Evolutionary conservation across 2,797 vertebrate genomes (phyloP).

Genomic region (Urocyon cinereoargenteus): DNA sequence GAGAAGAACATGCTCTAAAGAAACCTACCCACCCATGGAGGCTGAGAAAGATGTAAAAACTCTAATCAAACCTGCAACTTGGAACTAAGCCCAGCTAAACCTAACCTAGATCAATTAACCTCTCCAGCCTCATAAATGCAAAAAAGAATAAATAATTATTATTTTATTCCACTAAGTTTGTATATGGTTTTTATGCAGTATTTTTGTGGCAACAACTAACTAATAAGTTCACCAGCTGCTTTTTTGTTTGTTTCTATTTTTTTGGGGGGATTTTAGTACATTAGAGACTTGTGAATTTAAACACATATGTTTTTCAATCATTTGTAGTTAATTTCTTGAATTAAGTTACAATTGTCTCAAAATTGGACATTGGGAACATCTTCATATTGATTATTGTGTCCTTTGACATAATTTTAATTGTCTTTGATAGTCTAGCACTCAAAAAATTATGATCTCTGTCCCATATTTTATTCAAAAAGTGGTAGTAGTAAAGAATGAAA

Average conservation of each 20-base stretch:
- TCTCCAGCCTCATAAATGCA: not conserved
- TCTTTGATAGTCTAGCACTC: not conserved
- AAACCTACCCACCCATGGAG: not conserved
- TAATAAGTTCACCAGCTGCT: not conserved
- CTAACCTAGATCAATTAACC: not conserved
- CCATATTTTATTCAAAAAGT: not conserved
- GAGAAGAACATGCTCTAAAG: not conserved
- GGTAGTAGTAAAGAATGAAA: not conserved
- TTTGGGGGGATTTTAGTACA: not conserved
- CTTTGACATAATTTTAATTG: not conserved
- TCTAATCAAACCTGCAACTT: not conserved
- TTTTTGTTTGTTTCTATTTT: not conserved
- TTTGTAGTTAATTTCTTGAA: not conserved
- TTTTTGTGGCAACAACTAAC: not conserved
- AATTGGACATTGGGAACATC: not conserved
- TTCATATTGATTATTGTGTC: not conserved
- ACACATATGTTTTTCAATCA: not conserved
- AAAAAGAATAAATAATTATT: not conserved
- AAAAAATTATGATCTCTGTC: not conserved
- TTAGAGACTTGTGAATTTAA: not conserved
- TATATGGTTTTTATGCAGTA: not conserved
- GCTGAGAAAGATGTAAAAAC: not conserved
- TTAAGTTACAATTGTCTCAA: not conserved
- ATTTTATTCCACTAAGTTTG: not conserved
- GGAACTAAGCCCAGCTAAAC: not conserved